These are phyloP conservation scores for Pitta sordida DNA, from an alignment of 2,113 vertebrate genomes.

Conservation along the genomic window DNA sequence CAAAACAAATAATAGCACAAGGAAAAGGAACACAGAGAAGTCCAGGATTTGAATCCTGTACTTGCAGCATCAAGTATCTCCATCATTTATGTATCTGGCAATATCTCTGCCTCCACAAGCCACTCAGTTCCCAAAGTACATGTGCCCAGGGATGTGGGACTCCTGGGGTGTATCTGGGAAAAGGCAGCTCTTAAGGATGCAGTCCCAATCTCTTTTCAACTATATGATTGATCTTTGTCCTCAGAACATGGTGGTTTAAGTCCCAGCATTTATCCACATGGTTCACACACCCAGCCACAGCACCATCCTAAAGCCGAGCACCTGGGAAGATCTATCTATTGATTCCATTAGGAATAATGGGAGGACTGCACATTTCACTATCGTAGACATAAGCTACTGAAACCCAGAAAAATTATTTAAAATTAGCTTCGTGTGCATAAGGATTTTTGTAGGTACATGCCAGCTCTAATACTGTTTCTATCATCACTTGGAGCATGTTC, in stretches of 20 bases:
- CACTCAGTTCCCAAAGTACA: neutral
- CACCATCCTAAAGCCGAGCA: neutral
- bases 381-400: neutral
- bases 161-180: neutral
- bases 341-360: neutral
- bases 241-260: neutral
- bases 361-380: neutral
- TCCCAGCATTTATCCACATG: neutral
- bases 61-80: neutral
- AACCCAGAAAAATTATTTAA: neutral
- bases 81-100: neutral
- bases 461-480: neutral
- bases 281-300: neutral
- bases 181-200: neutral
- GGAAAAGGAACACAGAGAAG: neutral
- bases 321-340: neutral
- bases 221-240: neutral
- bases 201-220: neutral
- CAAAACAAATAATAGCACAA: neutral
- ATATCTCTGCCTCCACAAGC: neutral
- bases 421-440: neutral
- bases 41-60: neutral
- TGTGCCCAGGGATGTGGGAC: neutral
- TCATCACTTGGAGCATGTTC: neutral
- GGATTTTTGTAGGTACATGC: neutral